These are phyloP conservation scores for Bembecia ichneumoniformis DNA, from an alignment of 2,888 invertebrate species.

Conservation along the genomic window DNA sequence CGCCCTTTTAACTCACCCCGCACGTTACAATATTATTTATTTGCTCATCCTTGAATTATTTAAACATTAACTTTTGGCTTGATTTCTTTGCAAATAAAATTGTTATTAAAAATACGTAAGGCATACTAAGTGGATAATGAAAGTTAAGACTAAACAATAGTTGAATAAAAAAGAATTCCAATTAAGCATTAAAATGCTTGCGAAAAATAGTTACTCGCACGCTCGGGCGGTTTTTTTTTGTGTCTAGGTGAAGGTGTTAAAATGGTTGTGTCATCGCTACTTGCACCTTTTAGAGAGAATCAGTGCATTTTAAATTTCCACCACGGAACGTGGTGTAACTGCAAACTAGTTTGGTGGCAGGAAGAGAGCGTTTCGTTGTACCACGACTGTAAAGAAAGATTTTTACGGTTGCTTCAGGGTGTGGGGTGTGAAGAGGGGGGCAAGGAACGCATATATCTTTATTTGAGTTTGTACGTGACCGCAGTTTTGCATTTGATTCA, in stretches of 20 bases:
- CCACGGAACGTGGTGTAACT: constrained; percentile 29
- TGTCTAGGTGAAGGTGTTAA: neutral
- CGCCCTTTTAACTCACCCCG: no score
- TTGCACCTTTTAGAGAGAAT: constrained; percentile 15
- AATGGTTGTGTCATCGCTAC: neutral
- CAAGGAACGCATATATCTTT: constrained; percentile 38
- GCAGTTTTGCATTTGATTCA: constrained; percentile 40
- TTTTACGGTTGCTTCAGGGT: constrained; percentile 47
- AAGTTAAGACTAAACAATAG: no score
- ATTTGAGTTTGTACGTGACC: constrained; percentile 55
- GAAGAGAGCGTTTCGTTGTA: constrained; percentile 61
- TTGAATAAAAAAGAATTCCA: no score
- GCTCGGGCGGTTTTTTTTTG: no score
- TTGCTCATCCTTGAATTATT: no score
- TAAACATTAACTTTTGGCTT: no score
- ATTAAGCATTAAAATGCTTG: no score
- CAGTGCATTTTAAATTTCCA: constrained; percentile 32
- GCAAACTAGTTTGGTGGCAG: constrained; percentile 32
- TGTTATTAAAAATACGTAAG: no score
- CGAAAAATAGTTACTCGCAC: no score
- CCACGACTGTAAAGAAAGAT: constrained; percentile 51
- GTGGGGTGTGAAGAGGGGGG: constrained; percentile 11
- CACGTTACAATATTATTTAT: no score
- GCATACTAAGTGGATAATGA: no score
- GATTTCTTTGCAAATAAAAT: no score